phyloP scores from a whole-genome alignment of 2,113 vertebrate species.

The Gopherus evgoodei region DNA sequence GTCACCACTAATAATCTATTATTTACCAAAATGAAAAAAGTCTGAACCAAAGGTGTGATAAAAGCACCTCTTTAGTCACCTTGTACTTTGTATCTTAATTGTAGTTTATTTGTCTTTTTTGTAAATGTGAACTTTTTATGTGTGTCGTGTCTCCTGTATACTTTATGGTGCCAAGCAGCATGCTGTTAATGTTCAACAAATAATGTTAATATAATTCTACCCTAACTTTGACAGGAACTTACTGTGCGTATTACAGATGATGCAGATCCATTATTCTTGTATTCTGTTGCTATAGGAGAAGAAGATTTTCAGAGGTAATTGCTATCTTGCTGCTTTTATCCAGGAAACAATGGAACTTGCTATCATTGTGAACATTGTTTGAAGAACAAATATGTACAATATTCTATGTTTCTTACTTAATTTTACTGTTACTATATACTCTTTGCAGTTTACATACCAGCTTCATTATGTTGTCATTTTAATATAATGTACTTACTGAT shows the following conservation, averaged over 20 bases:
- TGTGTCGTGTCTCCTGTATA: not conserved
- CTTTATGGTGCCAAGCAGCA: not conserved
- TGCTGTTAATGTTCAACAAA: not conserved
- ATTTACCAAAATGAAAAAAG: not conserved
- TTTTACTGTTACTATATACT: not conserved
- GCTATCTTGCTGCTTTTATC: not conserved
- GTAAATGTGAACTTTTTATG: not conserved
- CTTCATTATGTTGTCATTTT: not conserved
- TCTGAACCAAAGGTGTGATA: not conserved
- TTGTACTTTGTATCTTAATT: not conserved
- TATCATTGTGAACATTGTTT: not conserved
- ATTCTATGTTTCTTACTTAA: not conserved
- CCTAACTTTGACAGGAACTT: slow-evolving; percentile 17
- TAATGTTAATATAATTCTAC: not conserved
- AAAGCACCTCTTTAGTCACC: not conserved
- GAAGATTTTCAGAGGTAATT: slow-evolving; percentile 50
- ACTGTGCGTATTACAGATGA: slow-evolving; percentile 19
- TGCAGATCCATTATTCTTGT: slow-evolving; percentile 40
- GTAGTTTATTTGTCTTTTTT: not conserved
- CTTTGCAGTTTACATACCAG: not conserved
- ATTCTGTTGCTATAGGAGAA: slow-evolving; percentile 30
- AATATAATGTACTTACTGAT: not conserved
- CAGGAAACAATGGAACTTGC: not conserved
- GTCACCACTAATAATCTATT: not conserved
- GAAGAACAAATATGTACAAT: not conserved